Conservation (phyloP, 2,113 vertebrate genomes). For the Lasiurus cinereus region DNA sequence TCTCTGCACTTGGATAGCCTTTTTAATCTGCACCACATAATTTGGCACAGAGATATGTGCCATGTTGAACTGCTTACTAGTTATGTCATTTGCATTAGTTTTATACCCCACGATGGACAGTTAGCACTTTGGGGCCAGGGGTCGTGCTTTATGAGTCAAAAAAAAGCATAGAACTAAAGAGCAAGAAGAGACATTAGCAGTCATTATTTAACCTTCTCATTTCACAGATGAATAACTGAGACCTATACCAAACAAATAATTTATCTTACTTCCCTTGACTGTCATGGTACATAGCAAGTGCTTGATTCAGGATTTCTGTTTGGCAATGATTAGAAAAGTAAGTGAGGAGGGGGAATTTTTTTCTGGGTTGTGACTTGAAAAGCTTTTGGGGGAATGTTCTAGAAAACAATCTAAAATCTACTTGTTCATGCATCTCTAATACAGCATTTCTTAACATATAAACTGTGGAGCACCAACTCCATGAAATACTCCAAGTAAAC, state of each 20-base stretch:
- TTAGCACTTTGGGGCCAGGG: constrained; percentile 13
- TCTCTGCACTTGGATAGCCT: not conserved
- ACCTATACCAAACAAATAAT: constrained; percentile 18
- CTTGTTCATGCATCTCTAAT: not conserved
- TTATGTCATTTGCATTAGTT: not conserved
- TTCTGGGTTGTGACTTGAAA: constrained; percentile 6
- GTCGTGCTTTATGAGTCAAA: constrained; percentile 31
- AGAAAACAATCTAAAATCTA: constrained; percentile 21
- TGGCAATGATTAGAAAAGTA: not conserved
- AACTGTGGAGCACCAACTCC: not conserved
- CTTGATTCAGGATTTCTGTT: constrained; percentile 32
- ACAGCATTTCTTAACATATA: not conserved
- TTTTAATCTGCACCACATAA: not conserved
- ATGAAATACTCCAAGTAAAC: not conserved
- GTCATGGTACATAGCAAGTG: not conserved
- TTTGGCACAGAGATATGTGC: not conserved
- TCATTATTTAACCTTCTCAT: constrained; percentile 27
- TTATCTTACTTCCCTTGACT: not conserved
- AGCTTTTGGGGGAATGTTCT: not conserved
- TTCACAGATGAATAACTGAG: constrained; percentile 54
- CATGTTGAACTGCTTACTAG: not conserved
- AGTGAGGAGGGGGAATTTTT: not conserved
- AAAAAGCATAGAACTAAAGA: constrained; percentile 56
- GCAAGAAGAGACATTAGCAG: not conserved
- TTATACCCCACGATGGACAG: not conserved